Conservation (phyloP, 2,797 vertebrate species). For the Paguma larvata region DNA sequence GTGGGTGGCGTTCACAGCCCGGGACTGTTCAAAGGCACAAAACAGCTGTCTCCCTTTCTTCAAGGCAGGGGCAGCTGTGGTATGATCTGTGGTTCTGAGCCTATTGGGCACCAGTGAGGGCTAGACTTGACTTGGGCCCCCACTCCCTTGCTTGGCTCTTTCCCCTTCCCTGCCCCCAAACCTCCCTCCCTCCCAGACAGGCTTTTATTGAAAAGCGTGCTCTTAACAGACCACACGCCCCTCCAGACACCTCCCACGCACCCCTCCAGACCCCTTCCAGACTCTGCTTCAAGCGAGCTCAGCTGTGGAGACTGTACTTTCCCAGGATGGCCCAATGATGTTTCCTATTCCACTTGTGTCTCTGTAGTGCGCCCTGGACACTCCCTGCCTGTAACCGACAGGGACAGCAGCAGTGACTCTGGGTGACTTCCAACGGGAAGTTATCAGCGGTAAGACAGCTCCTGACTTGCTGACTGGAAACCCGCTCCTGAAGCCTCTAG, state of each 20-base stretch:
- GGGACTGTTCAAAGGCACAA: not conserved
- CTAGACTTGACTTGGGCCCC: not conserved
- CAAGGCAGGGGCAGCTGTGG: not conserved
- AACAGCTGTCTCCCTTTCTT: not conserved
- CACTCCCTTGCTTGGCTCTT: not conserved
- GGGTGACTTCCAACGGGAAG: not conserved
- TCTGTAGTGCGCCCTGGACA: not conserved
- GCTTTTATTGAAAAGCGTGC: no score
- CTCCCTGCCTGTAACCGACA: not conserved
- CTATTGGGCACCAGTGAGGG: not conserved
- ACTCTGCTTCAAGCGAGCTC: not conserved
- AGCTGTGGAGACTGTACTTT: not conserved
- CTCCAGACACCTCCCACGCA: no score
- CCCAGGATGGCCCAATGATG: not conserved
- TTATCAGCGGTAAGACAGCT: fast-evolving
- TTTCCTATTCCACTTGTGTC: not conserved
- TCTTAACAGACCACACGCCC: fast-evolving
- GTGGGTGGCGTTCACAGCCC: not conserved
- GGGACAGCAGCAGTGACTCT: not conserved
- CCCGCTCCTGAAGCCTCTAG: fast-evolving
- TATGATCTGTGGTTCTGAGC: not conserved
- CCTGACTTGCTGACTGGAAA: not conserved
- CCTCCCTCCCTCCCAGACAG: not conserved
- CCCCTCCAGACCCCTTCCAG: no score
- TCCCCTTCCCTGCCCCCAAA: not conserved